Percentiles rank a stretch among this genome's conserved stretches.
Evolutionary conservation across 2,888 invertebrate genomes (phyloP).

Genomic region (Hyalella azteca): DNA sequence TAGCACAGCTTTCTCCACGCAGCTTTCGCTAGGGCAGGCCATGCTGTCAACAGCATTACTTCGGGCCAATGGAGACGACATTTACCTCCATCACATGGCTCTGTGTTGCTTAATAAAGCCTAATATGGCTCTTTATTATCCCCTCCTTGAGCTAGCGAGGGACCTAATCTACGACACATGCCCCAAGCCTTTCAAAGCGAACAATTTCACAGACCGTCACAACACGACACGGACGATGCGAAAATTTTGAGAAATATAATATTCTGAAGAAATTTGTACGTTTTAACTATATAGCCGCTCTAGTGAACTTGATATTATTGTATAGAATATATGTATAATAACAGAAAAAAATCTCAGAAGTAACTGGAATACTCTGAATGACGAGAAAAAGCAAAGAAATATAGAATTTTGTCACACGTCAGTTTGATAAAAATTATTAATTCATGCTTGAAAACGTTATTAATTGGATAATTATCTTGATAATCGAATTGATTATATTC

Average conservation of each 20-base stretch:
- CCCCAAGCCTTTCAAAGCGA: slow-evolving; percentile 2
- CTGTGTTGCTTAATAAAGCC: slow-evolving; percentile 20
- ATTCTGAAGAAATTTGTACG: background rate
- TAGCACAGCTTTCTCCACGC: too few species aligned
- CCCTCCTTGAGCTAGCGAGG: slow-evolving; percentile 16
- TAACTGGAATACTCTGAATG: too few species aligned
- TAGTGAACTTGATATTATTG: too few species aligned
- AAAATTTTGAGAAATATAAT: background rate
- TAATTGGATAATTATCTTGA: background rate
- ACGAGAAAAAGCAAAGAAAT: too few species aligned
- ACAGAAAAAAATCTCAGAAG: too few species aligned
- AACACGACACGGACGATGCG: background rate
- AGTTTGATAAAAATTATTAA: too few species aligned
- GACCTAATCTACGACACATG: slow-evolving; percentile 24
- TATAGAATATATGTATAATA: too few species aligned
- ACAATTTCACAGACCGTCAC: background rate
- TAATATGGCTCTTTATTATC: slow-evolving; percentile 24
- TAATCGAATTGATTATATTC: background rate
- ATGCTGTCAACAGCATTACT: slow-evolving; percentile 18
- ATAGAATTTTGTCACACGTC: too few species aligned
- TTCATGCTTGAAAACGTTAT: background rate
- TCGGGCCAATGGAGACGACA: slow-evolving; percentile 19
- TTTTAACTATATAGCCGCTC: too few species aligned
- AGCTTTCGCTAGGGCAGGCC: background rate
- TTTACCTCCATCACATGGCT: slow-evolving; percentile 13